Percentiles rank a stretch among this genome's conserved stretches.
phyloP scores from a whole-genome alignment of 2,888 invertebrate species.

The Crepidodera aurea region DNA sequence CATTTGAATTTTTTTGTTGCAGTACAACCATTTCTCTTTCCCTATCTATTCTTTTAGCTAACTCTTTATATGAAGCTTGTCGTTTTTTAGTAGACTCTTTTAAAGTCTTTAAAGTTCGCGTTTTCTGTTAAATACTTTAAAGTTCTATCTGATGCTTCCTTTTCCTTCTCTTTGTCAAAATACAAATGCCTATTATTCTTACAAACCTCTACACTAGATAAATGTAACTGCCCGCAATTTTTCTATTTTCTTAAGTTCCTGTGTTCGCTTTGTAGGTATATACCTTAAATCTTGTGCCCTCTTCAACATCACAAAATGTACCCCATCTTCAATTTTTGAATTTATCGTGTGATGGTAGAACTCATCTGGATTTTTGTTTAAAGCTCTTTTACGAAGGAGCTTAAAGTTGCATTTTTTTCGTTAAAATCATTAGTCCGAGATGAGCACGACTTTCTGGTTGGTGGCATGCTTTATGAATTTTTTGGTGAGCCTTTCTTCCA shows the following conservation, averaged over 20 bases:
- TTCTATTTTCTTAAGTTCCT: conserved; percentile 81
- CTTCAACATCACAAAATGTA: conserved; percentile 83
- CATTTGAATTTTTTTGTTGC: conserved; percentile 81
- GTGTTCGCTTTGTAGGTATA: conserved; percentile 82
- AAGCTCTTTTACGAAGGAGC: conserved; percentile 81
- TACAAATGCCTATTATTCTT: conserved; percentile 80
- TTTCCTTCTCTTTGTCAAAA: conserved; percentile 78
- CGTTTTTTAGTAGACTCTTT: conserved; percentile 66
- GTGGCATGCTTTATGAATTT: conserved; percentile 84
- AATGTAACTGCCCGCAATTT: conserved; percentile 79
- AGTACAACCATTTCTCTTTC: conserved; percentile 79
- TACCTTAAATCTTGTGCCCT: conserved; percentile 92
- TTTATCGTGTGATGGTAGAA: conserved; percentile 98
- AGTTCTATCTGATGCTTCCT: conserved; percentile 67
- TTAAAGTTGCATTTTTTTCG: conserved; percentile 85
- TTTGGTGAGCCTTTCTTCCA: conserved; percentile 89
- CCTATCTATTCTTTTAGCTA: conserved; percentile 78
- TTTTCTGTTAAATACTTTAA: conserved; percentile 64
- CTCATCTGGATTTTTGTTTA: conserved; percentile 97
- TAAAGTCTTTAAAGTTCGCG: conserved; percentile 64
- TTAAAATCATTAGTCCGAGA: conserved; percentile 80
- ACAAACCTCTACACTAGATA: conserved; percentile 77
- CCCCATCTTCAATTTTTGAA: conserved; percentile 71
- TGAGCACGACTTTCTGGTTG: conserved; percentile 81
- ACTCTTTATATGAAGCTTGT: conserved; percentile 74